phyloP scores from a whole-genome alignment of 2,797 vertebrate species.

The Brachymystax lenok region DNA sequence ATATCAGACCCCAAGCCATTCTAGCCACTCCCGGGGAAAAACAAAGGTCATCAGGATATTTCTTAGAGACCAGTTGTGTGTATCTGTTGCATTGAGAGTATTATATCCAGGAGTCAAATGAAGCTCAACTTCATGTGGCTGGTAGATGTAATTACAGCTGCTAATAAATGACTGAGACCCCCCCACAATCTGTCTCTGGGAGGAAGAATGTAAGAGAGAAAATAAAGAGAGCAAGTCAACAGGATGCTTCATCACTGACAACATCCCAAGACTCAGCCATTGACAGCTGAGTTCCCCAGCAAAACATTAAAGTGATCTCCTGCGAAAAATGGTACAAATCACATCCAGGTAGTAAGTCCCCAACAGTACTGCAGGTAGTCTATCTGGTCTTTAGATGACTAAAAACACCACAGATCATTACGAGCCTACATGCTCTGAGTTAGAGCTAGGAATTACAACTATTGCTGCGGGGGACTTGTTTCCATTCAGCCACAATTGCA shows the following conservation, averaged over 20 bases:
- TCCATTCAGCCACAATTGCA: too few species aligned
- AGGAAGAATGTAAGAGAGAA: too few species aligned
- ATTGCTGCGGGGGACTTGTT: background rate
- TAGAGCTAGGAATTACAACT: background rate
- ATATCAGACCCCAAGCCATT: conserved; percentile 47
- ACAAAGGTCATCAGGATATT: conserved; percentile 59
- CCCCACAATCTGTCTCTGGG: conserved; percentile 32
- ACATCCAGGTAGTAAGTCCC: background rate
- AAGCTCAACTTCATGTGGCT: background rate
- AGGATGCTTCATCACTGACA: background rate
- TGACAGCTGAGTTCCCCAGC: background rate
- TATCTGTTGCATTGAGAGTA: conserved; percentile 16
- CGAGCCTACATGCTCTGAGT: background rate
- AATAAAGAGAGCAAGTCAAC: too few species aligned
- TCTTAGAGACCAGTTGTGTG: conserved; percentile 27
- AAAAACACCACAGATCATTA: background rate
- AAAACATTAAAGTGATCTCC: background rate
- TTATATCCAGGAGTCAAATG: conserved; percentile 27
- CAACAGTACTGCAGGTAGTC: background rate
- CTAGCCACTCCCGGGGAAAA: conserved; percentile 43
- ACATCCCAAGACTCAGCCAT: background rate
- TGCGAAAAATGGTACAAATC: background rate
- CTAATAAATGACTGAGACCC: background rate
- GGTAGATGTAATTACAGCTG: background rate
- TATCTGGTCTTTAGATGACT: background rate